Conservation (phyloP, 1,140 invertebrate genomes). For the Mycetomoellerius zeteki region DNA sequence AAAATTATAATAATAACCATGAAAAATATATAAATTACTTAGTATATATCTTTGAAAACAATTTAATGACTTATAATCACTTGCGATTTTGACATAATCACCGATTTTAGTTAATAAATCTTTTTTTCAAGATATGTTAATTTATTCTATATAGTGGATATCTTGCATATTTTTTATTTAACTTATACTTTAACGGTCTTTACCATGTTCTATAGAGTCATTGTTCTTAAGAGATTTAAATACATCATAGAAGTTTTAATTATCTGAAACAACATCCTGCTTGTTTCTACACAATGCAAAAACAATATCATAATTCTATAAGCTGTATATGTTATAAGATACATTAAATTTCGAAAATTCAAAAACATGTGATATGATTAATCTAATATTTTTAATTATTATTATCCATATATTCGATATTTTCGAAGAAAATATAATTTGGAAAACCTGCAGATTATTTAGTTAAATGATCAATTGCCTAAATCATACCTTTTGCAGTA, state of each 20-base stretch:
- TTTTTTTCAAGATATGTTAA: constrained; percentile 1
- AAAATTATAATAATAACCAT: background rate
- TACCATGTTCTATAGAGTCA: background rate
- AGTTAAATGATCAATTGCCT: no score
- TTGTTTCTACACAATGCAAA: background rate
- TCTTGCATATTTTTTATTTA: background rate
- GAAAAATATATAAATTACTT: background rate
- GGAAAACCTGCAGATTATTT: no score
- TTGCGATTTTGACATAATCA: no score
- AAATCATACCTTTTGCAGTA: no score
- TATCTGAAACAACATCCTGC: constrained; percentile 44
- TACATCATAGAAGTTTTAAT: constrained; percentile 64
- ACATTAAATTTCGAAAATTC: background rate
- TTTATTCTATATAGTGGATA: background rate
- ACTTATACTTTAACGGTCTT: background rate
- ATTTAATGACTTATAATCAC: background rate
- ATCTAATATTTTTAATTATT: no score
- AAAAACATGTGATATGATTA: background rate
- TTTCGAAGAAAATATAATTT: no score
- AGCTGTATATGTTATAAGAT: background rate
- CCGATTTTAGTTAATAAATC: background rate
- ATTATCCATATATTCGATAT: no score
- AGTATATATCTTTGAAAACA: background rate
- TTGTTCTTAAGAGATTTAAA: constrained; percentile 62
- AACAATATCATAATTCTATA: background rate